Conservation (phyloP, 2,888 invertebrate genomes). For the Pseudeuparius sepicola region DNA sequence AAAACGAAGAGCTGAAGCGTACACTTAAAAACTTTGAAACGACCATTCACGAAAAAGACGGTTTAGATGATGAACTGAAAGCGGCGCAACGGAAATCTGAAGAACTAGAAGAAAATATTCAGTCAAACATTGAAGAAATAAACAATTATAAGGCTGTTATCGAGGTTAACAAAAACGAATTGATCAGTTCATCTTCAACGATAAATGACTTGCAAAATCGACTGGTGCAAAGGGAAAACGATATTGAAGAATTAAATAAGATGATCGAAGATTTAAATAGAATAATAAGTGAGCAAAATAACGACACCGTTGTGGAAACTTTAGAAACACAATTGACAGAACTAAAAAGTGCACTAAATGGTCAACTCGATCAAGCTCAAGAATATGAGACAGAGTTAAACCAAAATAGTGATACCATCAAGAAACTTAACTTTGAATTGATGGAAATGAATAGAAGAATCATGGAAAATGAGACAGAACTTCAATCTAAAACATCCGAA, state of each 20-base stretch:
- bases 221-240: conserved; percentile 29
- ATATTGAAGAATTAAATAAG: conserved; percentile 36
- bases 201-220: conserved; percentile 30
- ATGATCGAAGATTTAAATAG: conserved; percentile 44
- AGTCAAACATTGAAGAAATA: conserved; percentile 30
- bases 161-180: conserved; percentile 34
- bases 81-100: conserved; percentile 25
- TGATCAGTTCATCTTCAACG: conserved; percentile 30
- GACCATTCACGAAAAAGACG: conserved; percentile 29
- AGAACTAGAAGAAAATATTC: conserved; percentile 29
- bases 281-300: conserved; percentile 44
- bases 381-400: conserved; percentile 46
- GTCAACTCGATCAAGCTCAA: conserved; percentile 44
- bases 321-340: conserved; percentile 47
- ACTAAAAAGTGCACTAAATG: conserved; percentile 44
- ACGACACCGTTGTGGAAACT: conserved; percentile 39
- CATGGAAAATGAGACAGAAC: conserved; percentile 29
- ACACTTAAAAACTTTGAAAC: conserved; percentile 28
- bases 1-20: conserved; percentile 28
- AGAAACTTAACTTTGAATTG: conserved; percentile 46
- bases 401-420: conserved; percentile 48
- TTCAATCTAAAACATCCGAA: conserved; percentile 36
- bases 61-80: conserved; percentile 26
- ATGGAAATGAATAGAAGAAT: conserved; percentile 47
- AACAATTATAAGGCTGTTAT: conserved; percentile 30